Conservation (phyloP, 2,113 vertebrate species). For the Calyptommatus sinebrachiatus region DNA sequence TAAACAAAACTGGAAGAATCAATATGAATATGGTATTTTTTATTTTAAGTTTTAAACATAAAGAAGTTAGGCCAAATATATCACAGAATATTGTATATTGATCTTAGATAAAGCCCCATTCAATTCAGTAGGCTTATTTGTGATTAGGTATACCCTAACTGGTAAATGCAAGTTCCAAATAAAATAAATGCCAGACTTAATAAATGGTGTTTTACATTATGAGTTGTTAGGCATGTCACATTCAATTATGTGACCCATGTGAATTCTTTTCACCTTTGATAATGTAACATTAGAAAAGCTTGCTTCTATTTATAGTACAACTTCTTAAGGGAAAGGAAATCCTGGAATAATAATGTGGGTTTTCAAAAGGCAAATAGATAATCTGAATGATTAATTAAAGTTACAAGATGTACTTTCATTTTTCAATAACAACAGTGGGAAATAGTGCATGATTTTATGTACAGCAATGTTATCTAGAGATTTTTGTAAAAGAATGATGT, state of each 20-base stretch:
- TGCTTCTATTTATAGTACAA: background rate
- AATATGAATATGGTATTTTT: conserved; percentile 1
- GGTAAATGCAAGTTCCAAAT: background rate
- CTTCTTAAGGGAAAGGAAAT: background rate
- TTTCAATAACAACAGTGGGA: background rate
- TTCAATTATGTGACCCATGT: background rate
- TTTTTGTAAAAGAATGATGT: background rate
- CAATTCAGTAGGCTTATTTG: background rate
- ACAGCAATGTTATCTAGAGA: background rate
- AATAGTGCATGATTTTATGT: background rate
- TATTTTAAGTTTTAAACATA: conserved; percentile 31
- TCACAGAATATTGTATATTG: background rate
- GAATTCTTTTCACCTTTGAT: conserved; percentile 30
- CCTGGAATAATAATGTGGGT: background rate
- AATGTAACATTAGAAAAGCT: conserved; percentile 30
- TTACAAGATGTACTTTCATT: background rate
- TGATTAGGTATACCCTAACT: background rate
- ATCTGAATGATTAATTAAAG: background rate
- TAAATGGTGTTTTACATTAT: conserved; percentile 20
- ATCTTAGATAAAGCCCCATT: background rate
- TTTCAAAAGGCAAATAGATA: background rate
- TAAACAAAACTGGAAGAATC: background rate
- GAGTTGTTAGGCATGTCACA: background rate
- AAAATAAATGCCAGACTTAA: background rate
- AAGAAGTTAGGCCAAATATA: background rate